Conservation (phyloP, 2,113 vertebrate species). For the Caranx melampygus region DNA sequence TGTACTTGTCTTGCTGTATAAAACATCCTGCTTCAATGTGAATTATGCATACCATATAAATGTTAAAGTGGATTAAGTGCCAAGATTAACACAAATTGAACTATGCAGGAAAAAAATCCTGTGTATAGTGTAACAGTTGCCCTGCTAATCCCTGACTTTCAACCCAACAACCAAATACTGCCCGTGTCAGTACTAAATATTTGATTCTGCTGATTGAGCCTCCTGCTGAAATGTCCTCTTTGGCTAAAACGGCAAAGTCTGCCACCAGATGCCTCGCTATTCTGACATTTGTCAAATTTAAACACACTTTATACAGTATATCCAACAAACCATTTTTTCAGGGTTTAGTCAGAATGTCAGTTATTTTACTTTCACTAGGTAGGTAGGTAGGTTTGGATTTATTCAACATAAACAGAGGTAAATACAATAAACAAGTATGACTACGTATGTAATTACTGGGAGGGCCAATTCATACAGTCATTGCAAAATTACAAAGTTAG, state of each 20-base stretch:
- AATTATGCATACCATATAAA: slow-evolving; percentile 52
- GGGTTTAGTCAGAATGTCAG: not conserved
- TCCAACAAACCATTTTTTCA: not conserved
- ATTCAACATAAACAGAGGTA: not conserved
- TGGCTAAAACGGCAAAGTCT: not conserved
- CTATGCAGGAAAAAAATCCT: slow-evolving; percentile 6
- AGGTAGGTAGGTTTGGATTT: not conserved
- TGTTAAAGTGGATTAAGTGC: slow-evolving; percentile 48
- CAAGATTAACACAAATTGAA: slow-evolving; percentile 50
- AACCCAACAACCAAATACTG: not conserved
- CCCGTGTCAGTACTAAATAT: not conserved
- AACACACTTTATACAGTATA: not conserved
- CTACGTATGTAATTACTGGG: too few relatives aligned
- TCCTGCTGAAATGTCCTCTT: not conserved
- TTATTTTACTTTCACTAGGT: not conserved
- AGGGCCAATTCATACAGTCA: too few relatives aligned
- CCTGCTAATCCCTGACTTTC: not conserved
- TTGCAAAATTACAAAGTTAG: too few relatives aligned
- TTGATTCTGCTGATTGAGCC: slow-evolving; percentile 2
- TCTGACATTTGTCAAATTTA: not conserved
- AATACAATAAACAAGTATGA: too few relatives aligned
- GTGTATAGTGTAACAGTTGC: slow-evolving; percentile 10
- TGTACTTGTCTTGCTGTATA: slow-evolving; percentile 37
- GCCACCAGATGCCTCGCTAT: not conserved
- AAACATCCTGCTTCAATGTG: slow-evolving; percentile 33